Conservation (phyloP, 1,140 invertebrate species). For the Mercenaria mercenaria region DNA sequence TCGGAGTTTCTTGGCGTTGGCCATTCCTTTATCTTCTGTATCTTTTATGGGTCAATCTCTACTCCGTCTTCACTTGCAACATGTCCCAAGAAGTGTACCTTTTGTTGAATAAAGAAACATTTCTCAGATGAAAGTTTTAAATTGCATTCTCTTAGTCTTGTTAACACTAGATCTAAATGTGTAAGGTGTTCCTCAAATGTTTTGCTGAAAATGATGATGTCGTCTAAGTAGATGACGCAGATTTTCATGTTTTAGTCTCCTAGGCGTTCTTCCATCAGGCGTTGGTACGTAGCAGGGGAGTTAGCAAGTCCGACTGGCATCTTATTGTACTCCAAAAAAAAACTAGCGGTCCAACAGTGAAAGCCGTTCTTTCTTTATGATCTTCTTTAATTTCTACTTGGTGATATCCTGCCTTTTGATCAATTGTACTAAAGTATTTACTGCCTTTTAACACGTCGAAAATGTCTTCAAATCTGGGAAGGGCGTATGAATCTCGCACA, state of each 20-base stretch:
- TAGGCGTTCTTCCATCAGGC: slow-evolving; percentile 69
- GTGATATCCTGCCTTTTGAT: slow-evolving; percentile 81
- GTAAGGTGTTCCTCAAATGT: too few relatives aligned
- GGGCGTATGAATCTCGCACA: slow-evolving; percentile 6
- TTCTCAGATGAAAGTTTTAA: too few relatives aligned
- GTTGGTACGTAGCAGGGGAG: slow-evolving; percentile 68
- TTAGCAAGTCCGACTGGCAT: slow-evolving; percentile 68
- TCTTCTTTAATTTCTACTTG: slow-evolving; percentile 26
- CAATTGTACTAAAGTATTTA: slow-evolving; percentile 73
- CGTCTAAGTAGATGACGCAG: slow-evolving; percentile 67
- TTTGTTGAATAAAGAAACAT: too few relatives aligned
- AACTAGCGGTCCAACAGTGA: slow-evolving; percentile 37
- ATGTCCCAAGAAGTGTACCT: too few relatives aligned
- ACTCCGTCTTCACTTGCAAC: too few relatives aligned
- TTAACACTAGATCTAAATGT: too few relatives aligned
- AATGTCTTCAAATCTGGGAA: slow-evolving; percentile 38
- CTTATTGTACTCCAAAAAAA: slow-evolving; percentile 44
- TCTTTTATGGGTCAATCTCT: too few relatives aligned
- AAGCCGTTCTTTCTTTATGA: slow-evolving; percentile 56
- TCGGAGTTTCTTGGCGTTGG: too few relatives aligned
- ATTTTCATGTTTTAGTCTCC: slow-evolving; percentile 55
- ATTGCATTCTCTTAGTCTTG: too few relatives aligned
- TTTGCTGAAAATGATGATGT: slow-evolving; percentile 63
- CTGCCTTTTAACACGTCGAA: neutral
- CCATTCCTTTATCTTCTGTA: too few relatives aligned